Evolutionary conservation across 2,888 invertebrate genomes (phyloP).

Genomic region (Tetragnatha montana): DNA sequence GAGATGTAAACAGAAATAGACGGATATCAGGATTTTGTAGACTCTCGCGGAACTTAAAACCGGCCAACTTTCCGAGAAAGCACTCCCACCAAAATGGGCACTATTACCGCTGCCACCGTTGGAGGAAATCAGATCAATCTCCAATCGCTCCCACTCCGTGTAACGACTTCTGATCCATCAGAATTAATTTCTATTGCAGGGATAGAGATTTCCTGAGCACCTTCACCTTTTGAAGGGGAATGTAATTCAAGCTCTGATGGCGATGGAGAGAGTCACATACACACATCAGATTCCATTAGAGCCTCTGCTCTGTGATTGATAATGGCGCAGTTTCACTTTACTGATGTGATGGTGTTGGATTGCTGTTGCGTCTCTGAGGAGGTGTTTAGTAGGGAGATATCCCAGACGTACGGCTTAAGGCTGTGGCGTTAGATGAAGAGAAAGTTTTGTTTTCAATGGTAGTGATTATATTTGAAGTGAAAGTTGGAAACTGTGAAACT

Average conservation of each 20-base stretch:
- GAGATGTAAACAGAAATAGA: too few species aligned
- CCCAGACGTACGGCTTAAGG: too few species aligned
- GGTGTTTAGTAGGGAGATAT: too few species aligned
- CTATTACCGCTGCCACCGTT: neutral
- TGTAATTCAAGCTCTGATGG: neutral
- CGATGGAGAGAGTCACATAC: neutral
- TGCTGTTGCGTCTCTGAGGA: neutral
- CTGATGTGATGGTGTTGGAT: neutral
- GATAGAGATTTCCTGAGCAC: neutral
- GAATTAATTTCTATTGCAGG: neutral
- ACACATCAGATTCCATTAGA: neutral
- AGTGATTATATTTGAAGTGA: too few species aligned
- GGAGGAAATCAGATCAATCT: neutral
- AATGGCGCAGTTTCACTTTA: neutral
- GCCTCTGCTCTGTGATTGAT: neutral
- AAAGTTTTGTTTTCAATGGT: too few species aligned
- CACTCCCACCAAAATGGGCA: neutral
- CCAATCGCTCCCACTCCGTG: neutral
- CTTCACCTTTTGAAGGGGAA: neutral
- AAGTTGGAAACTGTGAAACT: too few species aligned
- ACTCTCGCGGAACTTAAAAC: too few species aligned
- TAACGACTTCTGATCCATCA: neutral
- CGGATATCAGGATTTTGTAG: too few species aligned
- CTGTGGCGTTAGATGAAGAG: too few species aligned
- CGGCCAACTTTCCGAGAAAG: neutral